Conservation (phyloP, 2,888 invertebrate genomes). For the Agriopis leucophaearia region DNA sequence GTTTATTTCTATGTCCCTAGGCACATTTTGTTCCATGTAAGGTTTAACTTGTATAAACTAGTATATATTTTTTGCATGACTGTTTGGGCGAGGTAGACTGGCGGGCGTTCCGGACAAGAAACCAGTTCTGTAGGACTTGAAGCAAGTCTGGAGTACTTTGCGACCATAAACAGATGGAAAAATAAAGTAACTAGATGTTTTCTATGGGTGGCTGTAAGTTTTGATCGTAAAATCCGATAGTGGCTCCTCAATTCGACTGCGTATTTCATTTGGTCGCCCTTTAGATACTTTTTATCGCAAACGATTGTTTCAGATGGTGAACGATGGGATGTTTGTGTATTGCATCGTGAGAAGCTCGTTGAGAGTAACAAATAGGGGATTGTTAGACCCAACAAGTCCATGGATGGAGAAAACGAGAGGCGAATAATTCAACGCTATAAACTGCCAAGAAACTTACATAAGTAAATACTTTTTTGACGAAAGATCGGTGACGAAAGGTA, state of each 20-base stretch:
- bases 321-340: background rate
- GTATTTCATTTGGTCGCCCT: background rate
- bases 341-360: conserved; percentile 12
- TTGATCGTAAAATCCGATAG: background rate
- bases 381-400: conserved; percentile 6
- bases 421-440: background rate
- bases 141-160: conserved; percentile 5
- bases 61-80: conserved; percentile 57
- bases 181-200: background rate
- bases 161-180: background rate
- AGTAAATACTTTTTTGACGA: background rate
- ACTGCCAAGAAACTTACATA: background rate
- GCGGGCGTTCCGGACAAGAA: conserved; percentile 76
- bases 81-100: conserved; percentile 73
- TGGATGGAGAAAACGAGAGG: background rate
- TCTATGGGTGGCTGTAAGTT: background rate
- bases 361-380: conserved; percentile 18
- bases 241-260: background rate
- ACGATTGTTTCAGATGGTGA: conserved; percentile 32
- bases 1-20: conserved; percentile 10
- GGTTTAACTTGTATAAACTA: conserved; percentile 24
- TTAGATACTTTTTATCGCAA: conserved; percentile 31
- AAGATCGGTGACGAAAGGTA: no score
- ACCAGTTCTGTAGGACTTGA: conserved; percentile 69
- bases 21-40: conserved; percentile 20